Conservation (phyloP, 2,888 invertebrate species). For the Sphinx pinastri region DNA sequence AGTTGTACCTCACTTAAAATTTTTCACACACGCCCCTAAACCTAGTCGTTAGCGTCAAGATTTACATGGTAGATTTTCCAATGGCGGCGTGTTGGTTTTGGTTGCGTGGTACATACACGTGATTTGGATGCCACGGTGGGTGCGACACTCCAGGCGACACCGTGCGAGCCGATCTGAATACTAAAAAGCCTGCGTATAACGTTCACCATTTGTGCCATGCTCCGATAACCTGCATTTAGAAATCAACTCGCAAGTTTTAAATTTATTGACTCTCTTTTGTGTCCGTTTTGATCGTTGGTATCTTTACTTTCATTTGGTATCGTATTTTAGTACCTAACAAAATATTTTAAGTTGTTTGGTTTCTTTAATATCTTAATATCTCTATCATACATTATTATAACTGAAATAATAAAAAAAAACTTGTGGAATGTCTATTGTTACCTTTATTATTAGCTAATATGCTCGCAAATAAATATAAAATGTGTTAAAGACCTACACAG, state of each 20-base stretch:
- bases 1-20: slow-evolving; percentile 57
- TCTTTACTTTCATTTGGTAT: not conserved
- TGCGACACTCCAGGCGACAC: slow-evolving; percentile 72
- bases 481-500: not conserved
- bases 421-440: too few species aligned
- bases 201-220: slow-evolving; percentile 79
- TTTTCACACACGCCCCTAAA: slow-evolving; percentile 75
- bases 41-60: slow-evolving; percentile 80
- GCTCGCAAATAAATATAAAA: not conserved
- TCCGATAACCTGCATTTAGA: slow-evolving; percentile 83
- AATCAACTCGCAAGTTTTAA: slow-evolving; percentile 76
- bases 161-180: slow-evolving; percentile 70
- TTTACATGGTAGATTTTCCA: slow-evolving; percentile 81
- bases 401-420: too few species aligned
- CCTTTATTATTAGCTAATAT: too few species aligned
- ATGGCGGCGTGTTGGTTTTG: slow-evolving; percentile 75
- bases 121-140: slow-evolving; percentile 71
- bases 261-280: slow-evolving; percentile 77
- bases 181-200: slow-evolving; percentile 77
- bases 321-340: too few species aligned
- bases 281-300: slow-evolving; percentile 21
- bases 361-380: too few species aligned
- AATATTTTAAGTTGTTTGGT: too few species aligned
- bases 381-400: too few species aligned
- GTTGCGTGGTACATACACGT: slow-evolving; percentile 82